Evolutionary conservation across 30 jellyfish, hydroid and myxozoan species (phyloP).

Genomic region (Phacellophora camtschatica): DNA sequence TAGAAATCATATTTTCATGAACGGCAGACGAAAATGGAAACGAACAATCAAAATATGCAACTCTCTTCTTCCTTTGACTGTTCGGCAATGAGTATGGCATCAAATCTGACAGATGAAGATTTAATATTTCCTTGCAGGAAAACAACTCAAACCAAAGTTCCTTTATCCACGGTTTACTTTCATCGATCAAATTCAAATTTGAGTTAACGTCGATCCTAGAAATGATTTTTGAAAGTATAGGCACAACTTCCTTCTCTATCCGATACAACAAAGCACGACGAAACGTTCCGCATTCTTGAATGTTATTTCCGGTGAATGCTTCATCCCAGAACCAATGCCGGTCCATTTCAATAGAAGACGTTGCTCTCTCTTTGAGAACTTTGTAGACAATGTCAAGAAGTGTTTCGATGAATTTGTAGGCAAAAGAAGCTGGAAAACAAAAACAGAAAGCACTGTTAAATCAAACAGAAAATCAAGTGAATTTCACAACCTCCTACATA

Average conservation of each 20-base stretch:
- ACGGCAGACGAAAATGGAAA: slow-evolving; percentile 37
- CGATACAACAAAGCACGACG: slow-evolving; percentile 72
- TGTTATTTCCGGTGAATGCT: slow-evolving; percentile 56
- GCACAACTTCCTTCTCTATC: slow-evolving; percentile 54
- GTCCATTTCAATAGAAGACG: slow-evolving; percentile 12
- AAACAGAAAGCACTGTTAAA: too few relatives aligned
- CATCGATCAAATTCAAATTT: slow-evolving; percentile 35
- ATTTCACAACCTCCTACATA: too few relatives aligned
- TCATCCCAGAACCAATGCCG: slow-evolving; percentile 66
- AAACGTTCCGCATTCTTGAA: slow-evolving; percentile 80
- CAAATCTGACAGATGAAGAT: neutral
- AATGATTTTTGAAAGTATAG: slow-evolving; percentile 33
- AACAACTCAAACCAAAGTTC: slow-evolving; percentile 29
- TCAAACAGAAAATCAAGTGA: too few relatives aligned
- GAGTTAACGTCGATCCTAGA: slow-evolving; percentile 34
- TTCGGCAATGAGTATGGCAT: neutral
- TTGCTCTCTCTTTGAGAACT: slow-evolving; percentile 7
- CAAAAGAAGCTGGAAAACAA: too few relatives aligned
- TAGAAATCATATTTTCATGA: slow-evolving; percentile 3
- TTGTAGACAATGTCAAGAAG: slow-evolving; percentile 14
- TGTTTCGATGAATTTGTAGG: neutral
- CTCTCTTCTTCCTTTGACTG: neutral
- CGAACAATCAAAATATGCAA: neutral
- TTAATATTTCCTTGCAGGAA: slow-evolving; percentile 1
- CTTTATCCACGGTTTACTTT: neutral